phyloP scores from a whole-genome alignment of 30 jellyfish, hydroid and myxozoan genomes.

The Hydractinia symbiolongicarpus region DNA sequence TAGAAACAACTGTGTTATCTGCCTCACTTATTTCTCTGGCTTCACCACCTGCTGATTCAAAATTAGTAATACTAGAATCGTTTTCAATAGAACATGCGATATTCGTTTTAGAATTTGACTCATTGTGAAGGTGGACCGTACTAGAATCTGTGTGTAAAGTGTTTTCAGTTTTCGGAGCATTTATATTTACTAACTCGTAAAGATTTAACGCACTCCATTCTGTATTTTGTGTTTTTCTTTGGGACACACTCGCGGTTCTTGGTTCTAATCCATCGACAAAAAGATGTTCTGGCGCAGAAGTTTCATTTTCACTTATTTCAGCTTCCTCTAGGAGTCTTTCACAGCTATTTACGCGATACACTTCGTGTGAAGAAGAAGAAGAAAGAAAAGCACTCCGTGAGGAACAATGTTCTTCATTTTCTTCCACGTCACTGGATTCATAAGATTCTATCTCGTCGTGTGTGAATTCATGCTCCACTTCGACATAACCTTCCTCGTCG shows the following conservation, averaged over 20 bases:
- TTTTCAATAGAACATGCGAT: too few relatives aligned
- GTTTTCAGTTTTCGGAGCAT: not conserved
- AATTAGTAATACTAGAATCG: too few relatives aligned
- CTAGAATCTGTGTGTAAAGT: not conserved
- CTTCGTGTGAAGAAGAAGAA: conserved; percentile 8
- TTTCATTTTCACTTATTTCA: not conserved
- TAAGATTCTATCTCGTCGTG: conserved; percentile 39
- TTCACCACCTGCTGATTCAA: too few relatives aligned
- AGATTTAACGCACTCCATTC: not conserved
- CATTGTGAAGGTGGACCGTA: too few relatives aligned
- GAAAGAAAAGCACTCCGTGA: not conserved
- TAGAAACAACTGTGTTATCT: too few relatives aligned
- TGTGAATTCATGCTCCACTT: conserved; percentile 67
- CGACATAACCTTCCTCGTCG: conserved; percentile 75
- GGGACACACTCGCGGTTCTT: not conserved
- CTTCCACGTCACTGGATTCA: conserved; percentile 31
- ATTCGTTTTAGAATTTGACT: too few relatives aligned
- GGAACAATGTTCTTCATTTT: not conserved
- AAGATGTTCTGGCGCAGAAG: not conserved
- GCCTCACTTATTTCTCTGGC: too few relatives aligned
- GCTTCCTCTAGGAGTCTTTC: conserved; percentile 26
- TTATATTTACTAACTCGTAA: conserved; percentile 1
- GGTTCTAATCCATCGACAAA: not conserved
- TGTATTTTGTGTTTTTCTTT: conserved; percentile 3
- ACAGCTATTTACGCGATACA: conserved; percentile 32